These are phyloP conservation scores for Epinephelus lanceolatus DNA, from an alignment of 2,113 vertebrate species.

Conservation along the genomic window DNA sequence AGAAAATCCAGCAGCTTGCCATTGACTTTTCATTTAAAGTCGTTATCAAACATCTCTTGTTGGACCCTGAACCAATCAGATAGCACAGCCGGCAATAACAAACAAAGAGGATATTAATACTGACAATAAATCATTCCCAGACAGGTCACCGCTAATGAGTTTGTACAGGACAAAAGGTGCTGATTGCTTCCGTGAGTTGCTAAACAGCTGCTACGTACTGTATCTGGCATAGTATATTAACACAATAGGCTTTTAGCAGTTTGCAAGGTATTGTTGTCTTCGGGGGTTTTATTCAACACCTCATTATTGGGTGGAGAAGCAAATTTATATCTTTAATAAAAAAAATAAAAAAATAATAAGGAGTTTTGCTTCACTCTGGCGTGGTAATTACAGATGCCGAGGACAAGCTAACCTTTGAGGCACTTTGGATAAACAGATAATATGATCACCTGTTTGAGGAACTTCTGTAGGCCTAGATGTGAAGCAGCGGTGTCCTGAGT, in stretches of 20 bases:
- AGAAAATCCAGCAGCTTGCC: slow-evolving; percentile 41
- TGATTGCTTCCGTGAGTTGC: slow-evolving; percentile 56
- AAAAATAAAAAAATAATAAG: background rate
- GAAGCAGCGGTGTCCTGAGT: slow-evolving; percentile 59
- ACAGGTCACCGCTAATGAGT: slow-evolving; percentile 75
- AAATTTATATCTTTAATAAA: slow-evolving; percentile 32
- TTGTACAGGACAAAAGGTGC: slow-evolving; percentile 65
- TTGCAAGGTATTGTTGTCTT: slow-evolving; percentile 35
- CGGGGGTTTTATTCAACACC: slow-evolving; percentile 23
- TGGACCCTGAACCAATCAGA: slow-evolving; percentile 67
- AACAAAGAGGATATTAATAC: slow-evolving; percentile 75
- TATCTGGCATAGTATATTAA: slow-evolving; percentile 40
- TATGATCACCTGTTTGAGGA: slow-evolving; percentile 59
- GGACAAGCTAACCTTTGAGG: slow-evolving; percentile 62
- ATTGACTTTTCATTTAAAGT: slow-evolving; percentile 73
- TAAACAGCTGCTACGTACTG: slow-evolving; percentile 47
- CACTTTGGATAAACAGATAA: slow-evolving; percentile 64
- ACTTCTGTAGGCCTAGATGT: slow-evolving; percentile 28
- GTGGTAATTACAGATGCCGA: slow-evolving; percentile 44
- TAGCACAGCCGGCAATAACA: slow-evolving; percentile 52
- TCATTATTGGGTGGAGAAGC: slow-evolving; percentile 34
- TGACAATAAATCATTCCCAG: slow-evolving; percentile 73
- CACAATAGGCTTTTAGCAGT: slow-evolving; percentile 30
- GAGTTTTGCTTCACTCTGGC: slow-evolving; percentile 13
- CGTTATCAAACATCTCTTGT: slow-evolving; percentile 67